phyloP scores from a whole-genome alignment of 2,888 invertebrate species.

The Drosophila meridiana region DNA sequence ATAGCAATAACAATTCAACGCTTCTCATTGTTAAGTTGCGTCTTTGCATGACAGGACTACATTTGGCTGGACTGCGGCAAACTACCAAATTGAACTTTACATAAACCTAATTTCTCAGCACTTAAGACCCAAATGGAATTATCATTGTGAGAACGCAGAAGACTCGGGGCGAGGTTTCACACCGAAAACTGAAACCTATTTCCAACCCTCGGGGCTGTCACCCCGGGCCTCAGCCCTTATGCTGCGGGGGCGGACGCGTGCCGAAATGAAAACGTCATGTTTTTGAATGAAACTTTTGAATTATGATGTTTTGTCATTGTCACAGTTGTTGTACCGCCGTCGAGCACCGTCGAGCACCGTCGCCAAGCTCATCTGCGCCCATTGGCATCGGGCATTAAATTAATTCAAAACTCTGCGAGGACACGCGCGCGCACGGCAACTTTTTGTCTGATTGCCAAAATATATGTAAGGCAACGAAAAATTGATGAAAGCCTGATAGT shows the following conservation, averaged over 20 bases:
- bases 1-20: slow-evolving; percentile 54
- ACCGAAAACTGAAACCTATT: slow-evolving; percentile 54
- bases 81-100: slow-evolving; percentile 73
- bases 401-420: slow-evolving; percentile 80
- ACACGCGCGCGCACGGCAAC: slow-evolving; percentile 66
- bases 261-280: slow-evolving; percentile 79
- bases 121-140: slow-evolving; percentile 70
- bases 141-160: slow-evolving; percentile 66
- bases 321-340: not conserved
- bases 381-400: slow-evolving; percentile 69
- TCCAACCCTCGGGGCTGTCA: slow-evolving; percentile 39
- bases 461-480: slow-evolving; percentile 54
- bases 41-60: slow-evolving; percentile 60
- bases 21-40: slow-evolving; percentile 29
- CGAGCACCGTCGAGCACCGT: not conserved
- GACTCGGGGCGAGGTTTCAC: slow-evolving; percentile 59
- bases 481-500: slow-evolving; percentile 68
- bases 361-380: slow-evolving; percentile 44
- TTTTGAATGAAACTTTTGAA: slow-evolving; percentile 80
- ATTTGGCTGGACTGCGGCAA: slow-evolving; percentile 51
- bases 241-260: slow-evolving; percentile 53
- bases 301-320: slow-evolving; percentile 71
- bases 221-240: not conserved
- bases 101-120: slow-evolving; percentile 75
- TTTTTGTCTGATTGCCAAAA: slow-evolving; percentile 72